Evolutionary conservation across 2,888 invertebrate genomes (phyloP).

Genomic region (Pyrochroa serraticornis): DNA sequence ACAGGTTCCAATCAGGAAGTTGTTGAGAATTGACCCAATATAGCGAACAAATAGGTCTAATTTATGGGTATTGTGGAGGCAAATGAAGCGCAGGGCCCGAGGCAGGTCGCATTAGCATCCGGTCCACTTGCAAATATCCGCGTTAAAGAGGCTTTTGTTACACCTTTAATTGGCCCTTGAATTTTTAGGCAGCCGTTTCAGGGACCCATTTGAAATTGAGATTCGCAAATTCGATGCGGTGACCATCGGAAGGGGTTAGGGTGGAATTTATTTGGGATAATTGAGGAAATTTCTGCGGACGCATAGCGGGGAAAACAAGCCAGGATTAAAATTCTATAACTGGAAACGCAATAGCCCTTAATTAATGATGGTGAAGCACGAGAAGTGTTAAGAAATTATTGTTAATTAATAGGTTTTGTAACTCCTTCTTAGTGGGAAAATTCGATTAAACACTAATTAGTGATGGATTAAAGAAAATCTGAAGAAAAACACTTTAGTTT

Average conservation of each 20-base stretch:
- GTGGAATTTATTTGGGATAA: no score
- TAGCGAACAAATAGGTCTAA: constrained; percentile 31
- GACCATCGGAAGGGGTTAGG: background rate
- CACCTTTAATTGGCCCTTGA: constrained; percentile 20
- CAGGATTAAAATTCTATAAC: no score
- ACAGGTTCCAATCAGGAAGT: constrained; percentile 18
- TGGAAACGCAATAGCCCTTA: no score
- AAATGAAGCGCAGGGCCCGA: constrained; percentile 24
- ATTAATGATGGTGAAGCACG: no score
- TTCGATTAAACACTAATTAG: no score
- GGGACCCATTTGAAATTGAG: constrained; percentile 12
- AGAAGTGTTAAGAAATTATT: no score
- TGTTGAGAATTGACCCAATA: constrained; percentile 28
- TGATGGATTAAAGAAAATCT: no score
- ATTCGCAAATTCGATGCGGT: background rate
- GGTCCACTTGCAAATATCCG: constrained; percentile 18
- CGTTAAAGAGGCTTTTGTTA: constrained; percentile 19
- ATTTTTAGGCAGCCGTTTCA: constrained; percentile 9
- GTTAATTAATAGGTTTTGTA: no score
- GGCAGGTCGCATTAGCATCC: constrained; percentile 24
- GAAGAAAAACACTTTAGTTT: no score
- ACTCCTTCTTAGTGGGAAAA: no score
- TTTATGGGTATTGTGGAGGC: constrained; percentile 29
- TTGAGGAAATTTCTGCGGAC: no score
- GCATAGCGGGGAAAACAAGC: no score